phyloP scores from a whole-genome alignment of 2,888 invertebrate genomes.

The Ornithoptera alexandrae region DNA sequence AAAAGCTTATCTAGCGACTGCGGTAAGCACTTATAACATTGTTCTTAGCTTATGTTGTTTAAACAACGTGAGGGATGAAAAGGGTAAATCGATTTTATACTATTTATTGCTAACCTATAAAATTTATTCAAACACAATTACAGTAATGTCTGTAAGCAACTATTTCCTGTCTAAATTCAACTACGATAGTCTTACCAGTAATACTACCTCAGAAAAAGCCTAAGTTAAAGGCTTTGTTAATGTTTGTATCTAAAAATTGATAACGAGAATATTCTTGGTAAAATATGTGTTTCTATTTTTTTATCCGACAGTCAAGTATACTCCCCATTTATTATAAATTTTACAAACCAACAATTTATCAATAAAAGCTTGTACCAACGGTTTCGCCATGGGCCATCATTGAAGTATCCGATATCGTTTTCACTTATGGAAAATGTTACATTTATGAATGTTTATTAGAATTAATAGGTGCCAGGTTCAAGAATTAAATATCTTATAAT shows the following conservation, averaged over 20 bases:
- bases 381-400: background rate
- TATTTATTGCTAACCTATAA: too few relatives aligned
- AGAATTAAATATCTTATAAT: background rate
- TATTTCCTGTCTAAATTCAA: background rate
- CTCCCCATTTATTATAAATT: conserved; percentile 11
- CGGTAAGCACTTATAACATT: too few relatives aligned
- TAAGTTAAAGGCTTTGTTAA: background rate
- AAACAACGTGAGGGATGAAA: too few relatives aligned
- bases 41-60: too few relatives aligned
- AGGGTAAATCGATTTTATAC: too few relatives aligned
- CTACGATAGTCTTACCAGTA: background rate
- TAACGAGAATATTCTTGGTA: background rate
- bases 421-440: conserved; percentile 2
- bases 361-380: conserved; percentile 5
- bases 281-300: background rate
- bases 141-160: too few relatives aligned
- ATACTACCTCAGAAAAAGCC: background rate
- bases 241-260: background rate
- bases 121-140: too few relatives aligned
- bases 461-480: background rate
- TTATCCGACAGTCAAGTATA: background rate
- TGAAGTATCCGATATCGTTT: conserved; percentile 1
- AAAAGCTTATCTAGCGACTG: too few relatives aligned
- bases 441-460: conserved; percentile 3
- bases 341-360: conserved; percentile 6